Evolutionary conservation across 2,113 vertebrate species (phyloP), one percentile per base, ranked within the genome.

Genomic region (Hippoglossus stenolepis): DNA sequence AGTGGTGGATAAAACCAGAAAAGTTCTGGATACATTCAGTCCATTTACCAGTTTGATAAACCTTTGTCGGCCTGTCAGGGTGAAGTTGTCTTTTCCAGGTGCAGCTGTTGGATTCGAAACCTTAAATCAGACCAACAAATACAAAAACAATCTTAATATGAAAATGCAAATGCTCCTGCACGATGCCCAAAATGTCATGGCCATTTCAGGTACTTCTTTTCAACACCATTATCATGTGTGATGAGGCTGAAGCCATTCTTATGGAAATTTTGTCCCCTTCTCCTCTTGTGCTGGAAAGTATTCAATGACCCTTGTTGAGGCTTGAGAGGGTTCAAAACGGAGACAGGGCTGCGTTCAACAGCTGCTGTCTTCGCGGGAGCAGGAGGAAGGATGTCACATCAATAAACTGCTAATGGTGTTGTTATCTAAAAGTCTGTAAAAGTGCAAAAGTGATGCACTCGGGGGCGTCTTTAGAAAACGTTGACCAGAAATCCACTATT

Each of bases 261-360:
- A 91, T 90, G 87, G 66, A 88, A 86, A 88, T 92, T 2, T 2
- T 4, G 8, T 65, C 53, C 61, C 4, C 6, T 15, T 65, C 45
- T 51, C 26, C 47, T 71, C 31, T 43, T 73, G 43, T 66, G 28
- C 15, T 49, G 9, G 17, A 66, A 82, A 82, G 66, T 6, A 74
- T 83, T 87, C 72, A 73, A 28, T 71, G 64, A 82, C 58, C 62
- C 54, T 54, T 35, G 54, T 28, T 0, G 18, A 58, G 53, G 26
- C 53, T 65, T 14, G 24, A 76, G 40, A 75, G 67, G 53, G 1
- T 71, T 17, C 45, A 60, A 59, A 4, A 64, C 21, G 12, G 38
- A 49, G n/a, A 14, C 38, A 21, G 1, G 45, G 20, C 13, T 56
- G 18, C 11, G 7, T 54, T 23, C 38, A 61, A 23, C 31, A 6